A percentile compares a stretch with the other conserved stretches of the same genome.
These are phyloP conservation scores for Selenia dentaria DNA, from an alignment of 2,888 invertebrate species.

Conservation along the genomic window DNA sequence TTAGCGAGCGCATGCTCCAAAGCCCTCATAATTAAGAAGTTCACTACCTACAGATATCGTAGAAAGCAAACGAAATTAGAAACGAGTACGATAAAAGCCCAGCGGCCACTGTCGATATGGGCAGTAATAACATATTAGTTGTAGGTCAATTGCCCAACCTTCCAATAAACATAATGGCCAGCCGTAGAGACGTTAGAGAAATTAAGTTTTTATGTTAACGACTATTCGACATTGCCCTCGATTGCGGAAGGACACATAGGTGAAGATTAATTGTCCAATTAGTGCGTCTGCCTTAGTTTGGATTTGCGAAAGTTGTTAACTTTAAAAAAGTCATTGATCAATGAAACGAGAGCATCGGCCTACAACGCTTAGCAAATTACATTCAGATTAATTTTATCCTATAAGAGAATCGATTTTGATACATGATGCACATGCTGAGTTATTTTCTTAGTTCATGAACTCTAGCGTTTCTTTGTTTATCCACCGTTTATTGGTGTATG, in stretches of 20 bases:
- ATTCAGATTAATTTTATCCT: neutral
- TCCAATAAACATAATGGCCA: constrained; percentile 65
- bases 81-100: constrained; percentile 66
- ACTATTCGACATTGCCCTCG: constrained; percentile 34
- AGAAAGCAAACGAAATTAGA: constrained; percentile 70
- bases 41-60: constrained; percentile 37
- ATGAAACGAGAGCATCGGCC: constrained; percentile 1
- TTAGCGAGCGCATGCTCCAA: constrained; percentile 44
- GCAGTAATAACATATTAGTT: constrained; percentile 63
- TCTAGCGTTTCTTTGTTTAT: neutral
- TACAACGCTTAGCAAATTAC: neutral
- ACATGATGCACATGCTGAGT: neutral
- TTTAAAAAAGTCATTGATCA: constrained; percentile 5
- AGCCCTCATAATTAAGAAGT: constrained; percentile 31
- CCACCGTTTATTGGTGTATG: neutral
- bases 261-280: constrained; percentile 20
- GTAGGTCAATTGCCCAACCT: constrained; percentile 73
- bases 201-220: constrained; percentile 39
- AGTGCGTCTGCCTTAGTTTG: constrained; percentile 2
- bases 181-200: constrained; percentile 44
- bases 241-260: constrained; percentile 23
- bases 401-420: constrained; percentile 1
- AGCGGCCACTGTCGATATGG: constrained; percentile 50
- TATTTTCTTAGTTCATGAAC: constrained; percentile 1
- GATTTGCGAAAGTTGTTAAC: constrained; percentile 5